These are phyloP conservation scores for Chelidonichthys spinosus DNA, from an alignment of 2,797 vertebrate species.

Conservation along the genomic window DNA sequence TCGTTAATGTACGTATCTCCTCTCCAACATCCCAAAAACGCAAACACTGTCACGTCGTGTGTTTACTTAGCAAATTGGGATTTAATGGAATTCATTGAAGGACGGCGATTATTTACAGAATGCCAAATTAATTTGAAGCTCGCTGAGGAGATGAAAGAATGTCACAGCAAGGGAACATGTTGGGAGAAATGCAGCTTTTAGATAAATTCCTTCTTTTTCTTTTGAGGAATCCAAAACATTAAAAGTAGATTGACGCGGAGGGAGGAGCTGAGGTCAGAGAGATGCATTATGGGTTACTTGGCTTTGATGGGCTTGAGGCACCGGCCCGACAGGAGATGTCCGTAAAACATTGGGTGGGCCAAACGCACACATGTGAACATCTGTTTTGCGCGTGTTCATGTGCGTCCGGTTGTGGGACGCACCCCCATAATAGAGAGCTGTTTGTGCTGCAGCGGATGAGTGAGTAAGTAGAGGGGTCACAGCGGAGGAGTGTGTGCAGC, in stretches of 20 bases:
- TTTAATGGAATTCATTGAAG: conserved; percentile 34
- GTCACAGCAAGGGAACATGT: neutral
- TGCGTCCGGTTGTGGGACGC: conserved; percentile 38
- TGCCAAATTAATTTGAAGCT: conserved; percentile 8
- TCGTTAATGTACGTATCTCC: conserved; percentile 13
- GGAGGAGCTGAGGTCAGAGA: conserved; percentile 10
- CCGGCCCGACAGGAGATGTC: conserved; percentile 21
- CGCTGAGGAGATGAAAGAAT: conserved; percentile 18
- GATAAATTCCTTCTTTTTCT: neutral
- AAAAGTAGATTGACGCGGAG: neutral
- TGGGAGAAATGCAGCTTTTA: neutral
- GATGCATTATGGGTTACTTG: conserved; percentile 37
- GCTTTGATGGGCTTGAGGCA: conserved; percentile 39
- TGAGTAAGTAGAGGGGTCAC: conserved; percentile 57
- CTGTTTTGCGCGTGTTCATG: conserved; percentile 13
- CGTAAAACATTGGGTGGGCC: conserved; percentile 42
- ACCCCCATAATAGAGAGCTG: conserved; percentile 24
- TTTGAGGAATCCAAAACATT: neutral
- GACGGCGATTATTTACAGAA: conserved; percentile 34
- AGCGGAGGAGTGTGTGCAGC: conserved; percentile 38
- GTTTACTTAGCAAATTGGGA: conserved; percentile 43
- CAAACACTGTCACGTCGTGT: neutral
- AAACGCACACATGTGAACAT: neutral
- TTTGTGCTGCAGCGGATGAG: conserved; percentile 34
- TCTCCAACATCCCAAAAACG: neutral